Evolutionary conservation across 2,113 vertebrate genomes (phyloP).

Genomic region (Lagopus muta): DNA sequence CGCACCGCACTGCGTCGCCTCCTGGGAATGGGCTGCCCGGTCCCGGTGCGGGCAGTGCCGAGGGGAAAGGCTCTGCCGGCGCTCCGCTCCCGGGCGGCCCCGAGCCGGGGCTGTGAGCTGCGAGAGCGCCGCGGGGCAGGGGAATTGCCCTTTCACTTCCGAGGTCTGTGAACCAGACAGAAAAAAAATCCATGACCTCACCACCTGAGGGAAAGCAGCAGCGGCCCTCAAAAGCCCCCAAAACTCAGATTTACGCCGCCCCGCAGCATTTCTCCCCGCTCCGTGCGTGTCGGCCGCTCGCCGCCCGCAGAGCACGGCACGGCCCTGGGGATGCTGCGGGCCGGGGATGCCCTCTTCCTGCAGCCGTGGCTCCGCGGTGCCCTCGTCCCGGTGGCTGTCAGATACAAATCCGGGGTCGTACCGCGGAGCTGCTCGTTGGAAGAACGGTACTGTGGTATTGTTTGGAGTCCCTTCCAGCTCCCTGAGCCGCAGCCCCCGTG

Average conservation of each 20-base stretch:
- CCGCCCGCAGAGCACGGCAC: not conserved
- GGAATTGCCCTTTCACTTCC: constrained; percentile 50
- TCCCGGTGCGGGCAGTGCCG: too few species aligned
- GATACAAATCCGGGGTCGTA: rapidly evolving
- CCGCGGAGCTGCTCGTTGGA: not conserved
- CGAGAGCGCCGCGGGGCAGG: not conserved
- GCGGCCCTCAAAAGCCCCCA: constrained; percentile 17
- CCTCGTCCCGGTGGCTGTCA: too few species aligned
- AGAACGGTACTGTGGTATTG: not conserved
- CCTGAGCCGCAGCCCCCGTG: not conserved
- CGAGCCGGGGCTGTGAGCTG: too few species aligned
- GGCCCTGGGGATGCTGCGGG: not conserved
- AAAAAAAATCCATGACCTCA: constrained; percentile 17
- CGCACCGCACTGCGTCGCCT: too few species aligned
- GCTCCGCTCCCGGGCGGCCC: too few species aligned
- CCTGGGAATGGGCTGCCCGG: too few species aligned
- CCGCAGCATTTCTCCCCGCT: not conserved
- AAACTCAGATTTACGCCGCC: not conserved
- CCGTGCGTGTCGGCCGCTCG: too few species aligned
- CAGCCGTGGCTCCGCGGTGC: rapidly evolving
- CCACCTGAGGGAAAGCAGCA: not conserved
- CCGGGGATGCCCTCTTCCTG: not conserved
- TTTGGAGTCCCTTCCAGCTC: too few species aligned
- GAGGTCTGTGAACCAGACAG: constrained; percentile 45
- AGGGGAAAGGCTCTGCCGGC: too few species aligned